Percentiles rank a stretch among this genome's conserved stretches.
These are phyloP conservation scores for Carabus problematicus DNA, from an alignment of 2,888 invertebrate species.

Conservation along the genomic window DNA sequence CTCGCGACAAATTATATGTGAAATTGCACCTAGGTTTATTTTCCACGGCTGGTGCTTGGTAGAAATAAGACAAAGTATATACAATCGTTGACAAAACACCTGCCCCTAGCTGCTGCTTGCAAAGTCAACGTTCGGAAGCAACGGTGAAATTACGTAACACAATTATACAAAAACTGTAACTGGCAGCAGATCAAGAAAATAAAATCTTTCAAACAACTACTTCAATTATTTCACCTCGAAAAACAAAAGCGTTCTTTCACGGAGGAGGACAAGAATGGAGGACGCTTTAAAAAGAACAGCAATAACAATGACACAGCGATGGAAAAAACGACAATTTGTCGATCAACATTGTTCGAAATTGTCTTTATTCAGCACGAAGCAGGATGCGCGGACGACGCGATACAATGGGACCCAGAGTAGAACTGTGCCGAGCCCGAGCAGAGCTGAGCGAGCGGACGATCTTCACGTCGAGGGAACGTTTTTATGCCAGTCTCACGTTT, in stretches of 20 bases:
- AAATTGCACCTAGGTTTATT: background rate
- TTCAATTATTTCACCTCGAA: conserved; percentile 38
- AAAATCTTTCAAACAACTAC: conserved; percentile 30
- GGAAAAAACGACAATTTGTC: conserved; percentile 20
- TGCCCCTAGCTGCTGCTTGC: background rate
- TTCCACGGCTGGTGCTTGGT: no score
- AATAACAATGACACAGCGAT: conserved; percentile 20
- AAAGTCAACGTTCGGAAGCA: conserved; percentile 29
- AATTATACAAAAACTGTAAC: conserved; percentile 27
- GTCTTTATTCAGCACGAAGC: conserved; percentile 20
- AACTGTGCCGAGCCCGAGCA: background rate
- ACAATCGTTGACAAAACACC: no score
- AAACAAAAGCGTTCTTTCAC: conserved; percentile 31
- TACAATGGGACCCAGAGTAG: conserved; percentile 1
- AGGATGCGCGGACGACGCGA: conserved; percentile 17
- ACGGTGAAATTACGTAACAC: conserved; percentile 17
- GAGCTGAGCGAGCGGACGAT: background rate
- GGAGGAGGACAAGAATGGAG: conserved; percentile 12
- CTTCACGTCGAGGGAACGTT: background rate
- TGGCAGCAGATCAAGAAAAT: background rate
- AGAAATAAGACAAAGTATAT: no score
- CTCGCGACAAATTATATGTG: conserved; percentile 8
- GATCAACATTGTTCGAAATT: conserved; percentile 24
- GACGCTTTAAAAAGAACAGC: conserved; percentile 19
- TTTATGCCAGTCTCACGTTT: conserved; percentile 17